A percentile compares a stretch with the other conserved stretches of the same genome.
phyloP scores from a whole-genome alignment of 2,797 vertebrate genomes.

The Cryptoblepharus egeriae region DNA sequence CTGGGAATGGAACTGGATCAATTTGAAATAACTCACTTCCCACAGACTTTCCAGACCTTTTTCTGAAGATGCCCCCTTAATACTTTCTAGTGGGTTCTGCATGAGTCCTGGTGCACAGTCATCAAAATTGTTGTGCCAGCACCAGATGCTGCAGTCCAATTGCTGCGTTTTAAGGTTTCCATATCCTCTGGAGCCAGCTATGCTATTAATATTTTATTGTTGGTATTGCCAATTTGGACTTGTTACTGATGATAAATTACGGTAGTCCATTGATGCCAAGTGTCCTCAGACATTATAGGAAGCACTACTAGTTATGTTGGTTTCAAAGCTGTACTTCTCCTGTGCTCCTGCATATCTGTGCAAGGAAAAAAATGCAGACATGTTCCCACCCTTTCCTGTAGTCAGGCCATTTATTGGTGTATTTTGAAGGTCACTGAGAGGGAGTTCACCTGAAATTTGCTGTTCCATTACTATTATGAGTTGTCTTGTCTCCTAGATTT shows the following conservation, averaged over 20 bases:
- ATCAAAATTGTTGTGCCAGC: neutral
- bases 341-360: neutral
- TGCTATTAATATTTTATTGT: neutral
- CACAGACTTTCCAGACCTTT: neutral
- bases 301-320: neutral
- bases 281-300: neutral
- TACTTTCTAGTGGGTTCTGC: neutral
- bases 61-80: neutral
- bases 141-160: neutral
- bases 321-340: neutral
- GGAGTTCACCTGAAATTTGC: constrained; percentile 20
- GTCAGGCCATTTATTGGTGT: constrained; percentile 23
- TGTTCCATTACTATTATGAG: constrained; percentile 11
- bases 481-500: constrained; percentile 20
- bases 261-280: neutral
- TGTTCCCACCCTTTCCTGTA: constrained; percentile 13
- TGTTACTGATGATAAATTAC: neutral
- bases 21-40: neutral
- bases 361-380: neutral
- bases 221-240: neutral
- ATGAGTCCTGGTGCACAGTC: neutral
- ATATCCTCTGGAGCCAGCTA: neutral
- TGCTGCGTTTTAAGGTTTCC: neutral
- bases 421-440: neutral
- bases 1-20: too few relatives aligned